A percentile compares a stretch with the other conserved stretches of the same genome.
Conservation (phyloP, 2,113 vertebrate genomes). For the Isichthys henryi region DNA sequence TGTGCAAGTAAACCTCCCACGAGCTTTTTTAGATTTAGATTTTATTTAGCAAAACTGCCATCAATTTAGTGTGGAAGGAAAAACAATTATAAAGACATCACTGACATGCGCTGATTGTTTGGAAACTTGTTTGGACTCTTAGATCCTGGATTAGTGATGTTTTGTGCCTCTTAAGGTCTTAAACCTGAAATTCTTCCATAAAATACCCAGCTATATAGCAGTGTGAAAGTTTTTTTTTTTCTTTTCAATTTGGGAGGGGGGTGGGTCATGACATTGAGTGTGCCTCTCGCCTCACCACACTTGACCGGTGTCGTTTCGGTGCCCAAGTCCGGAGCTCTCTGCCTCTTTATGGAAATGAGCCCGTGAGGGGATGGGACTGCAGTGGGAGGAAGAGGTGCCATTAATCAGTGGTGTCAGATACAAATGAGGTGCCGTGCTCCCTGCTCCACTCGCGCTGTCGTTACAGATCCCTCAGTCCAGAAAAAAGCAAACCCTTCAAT, state of each 20-base stretch:
- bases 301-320: not conserved
- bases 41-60: not conserved
- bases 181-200: not conserved
- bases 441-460: conserved; percentile 33
- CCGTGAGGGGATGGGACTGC: not conserved
- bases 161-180: not conserved
- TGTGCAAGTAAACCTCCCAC: too few species aligned
- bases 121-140: not conserved
- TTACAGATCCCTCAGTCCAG: conserved; percentile 17
- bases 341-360: conserved; percentile 29
- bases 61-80: not conserved
- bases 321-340: not conserved
- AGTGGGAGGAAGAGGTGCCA: conserved; percentile 27
- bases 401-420: conserved; percentile 51
- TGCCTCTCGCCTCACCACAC: not conserved
- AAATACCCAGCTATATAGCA: not conserved
- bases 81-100: not conserved
- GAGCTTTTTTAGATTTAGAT: not conserved
- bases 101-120: not conserved
- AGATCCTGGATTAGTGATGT: not conserved
- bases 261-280: not conserved
- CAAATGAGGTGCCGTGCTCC: conserved; percentile 44
- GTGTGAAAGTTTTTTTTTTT: not conserved
- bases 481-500: conserved; percentile 5
- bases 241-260: not conserved